These are phyloP conservation scores for Carcina quercana DNA, from an alignment of 2,888 invertebrate genomes.

Conservation along the genomic window DNA sequence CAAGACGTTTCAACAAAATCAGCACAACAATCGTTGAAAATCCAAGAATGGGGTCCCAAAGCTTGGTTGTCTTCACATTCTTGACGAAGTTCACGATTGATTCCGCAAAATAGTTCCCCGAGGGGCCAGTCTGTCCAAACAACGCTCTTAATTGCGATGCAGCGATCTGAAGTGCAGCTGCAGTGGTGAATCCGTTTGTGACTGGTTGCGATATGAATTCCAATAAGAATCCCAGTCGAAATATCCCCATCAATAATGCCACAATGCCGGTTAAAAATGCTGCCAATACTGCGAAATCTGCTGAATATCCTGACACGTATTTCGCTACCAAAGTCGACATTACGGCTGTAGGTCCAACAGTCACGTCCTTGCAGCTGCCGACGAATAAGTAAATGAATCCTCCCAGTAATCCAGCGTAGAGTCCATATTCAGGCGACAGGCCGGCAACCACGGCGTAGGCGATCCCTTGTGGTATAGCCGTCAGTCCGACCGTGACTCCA, in stretches of 20 bases:
- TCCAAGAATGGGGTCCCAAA: slow-evolving; percentile 81
- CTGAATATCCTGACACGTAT: slow-evolving; percentile 76
- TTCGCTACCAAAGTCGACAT: slow-evolving; percentile 87
- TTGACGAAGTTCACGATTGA: slow-evolving; percentile 75
- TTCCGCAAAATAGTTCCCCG: slow-evolving; percentile 78
- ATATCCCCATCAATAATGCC: slow-evolving; percentile 80
- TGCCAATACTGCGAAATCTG: slow-evolving; percentile 81
- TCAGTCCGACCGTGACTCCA: slow-evolving; percentile 87
- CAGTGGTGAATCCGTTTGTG: slow-evolving; percentile 88
- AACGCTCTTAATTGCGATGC: slow-evolving; percentile 84
- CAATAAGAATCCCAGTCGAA: slow-evolving; percentile 87
- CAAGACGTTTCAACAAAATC: slow-evolving; percentile 76
- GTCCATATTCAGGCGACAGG: slow-evolving; percentile 82
- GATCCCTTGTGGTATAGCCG: slow-evolving; percentile 89
- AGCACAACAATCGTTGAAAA: slow-evolving; percentile 76
- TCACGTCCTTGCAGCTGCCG: slow-evolving; percentile 87
- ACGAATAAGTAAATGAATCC: slow-evolving; percentile 91
- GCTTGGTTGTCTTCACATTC: slow-evolving; percentile 72
- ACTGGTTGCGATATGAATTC: slow-evolving; percentile 92
- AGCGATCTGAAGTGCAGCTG: slow-evolving; percentile 91
- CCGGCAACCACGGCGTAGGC: slow-evolving; percentile 88
- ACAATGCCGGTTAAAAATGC: slow-evolving; percentile 84
- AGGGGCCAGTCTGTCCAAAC: slow-evolving; percentile 76
- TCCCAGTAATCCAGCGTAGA: slow-evolving; percentile 93
- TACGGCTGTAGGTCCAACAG: slow-evolving; percentile 91